Conservation (phyloP, 2,888 invertebrate genomes). For the Syrphus vitripennis region DNA sequence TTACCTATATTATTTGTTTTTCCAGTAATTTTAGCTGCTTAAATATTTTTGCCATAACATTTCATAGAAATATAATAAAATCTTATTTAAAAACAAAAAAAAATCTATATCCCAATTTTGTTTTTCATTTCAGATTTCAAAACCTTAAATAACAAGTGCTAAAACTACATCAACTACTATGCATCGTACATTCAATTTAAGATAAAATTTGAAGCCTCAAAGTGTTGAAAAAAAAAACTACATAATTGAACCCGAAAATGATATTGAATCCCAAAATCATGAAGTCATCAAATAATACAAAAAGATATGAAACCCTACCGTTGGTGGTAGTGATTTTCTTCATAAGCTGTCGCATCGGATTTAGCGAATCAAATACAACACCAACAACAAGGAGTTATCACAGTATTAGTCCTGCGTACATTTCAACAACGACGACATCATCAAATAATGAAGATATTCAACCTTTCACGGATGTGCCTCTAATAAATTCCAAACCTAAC, state of each 20-base stretch:
- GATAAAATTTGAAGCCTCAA: constrained; percentile 37
- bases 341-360: constrained; percentile 42
- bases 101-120: neutral
- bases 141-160: too few relatives aligned
- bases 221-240: neutral
- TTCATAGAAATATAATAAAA: neutral
- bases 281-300: constrained; percentile 33
- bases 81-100: neutral
- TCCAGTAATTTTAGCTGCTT: too few relatives aligned
- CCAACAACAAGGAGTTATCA: constrained; percentile 13
- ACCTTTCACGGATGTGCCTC: constrained; percentile 59
- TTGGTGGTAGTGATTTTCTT: constrained; percentile 36
- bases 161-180: neutral
- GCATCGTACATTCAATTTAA: neutral
- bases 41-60: too few relatives aligned
- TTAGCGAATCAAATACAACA: constrained; percentile 58
- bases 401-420: constrained; percentile 9
- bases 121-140: neutral
- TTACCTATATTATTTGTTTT: too few relatives aligned
- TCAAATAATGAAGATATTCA: constrained; percentile 31
- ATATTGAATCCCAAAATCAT: constrained; percentile 16
- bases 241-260: neutral
- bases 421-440: constrained; percentile 21
- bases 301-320: constrained; percentile 25
- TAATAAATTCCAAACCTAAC: constrained; percentile 42